Base-by-base conservation (phyloP, 2,113 vertebrate species). In the Triplophysa tibetana region DNA sequence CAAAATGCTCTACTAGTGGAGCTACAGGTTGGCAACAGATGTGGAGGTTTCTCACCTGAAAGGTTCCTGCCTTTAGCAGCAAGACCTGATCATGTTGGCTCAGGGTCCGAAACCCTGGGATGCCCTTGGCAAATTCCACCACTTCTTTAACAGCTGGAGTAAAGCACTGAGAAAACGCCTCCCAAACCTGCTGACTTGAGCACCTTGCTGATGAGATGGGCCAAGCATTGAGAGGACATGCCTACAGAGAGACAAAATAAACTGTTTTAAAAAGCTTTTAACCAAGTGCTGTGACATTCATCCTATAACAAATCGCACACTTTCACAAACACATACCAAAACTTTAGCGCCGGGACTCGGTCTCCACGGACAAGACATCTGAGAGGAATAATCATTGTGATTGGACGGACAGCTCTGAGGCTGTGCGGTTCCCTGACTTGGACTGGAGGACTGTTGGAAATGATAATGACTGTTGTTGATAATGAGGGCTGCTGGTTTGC, bases 81-180 rank as follows among this genome's bases (percentile, higher is more conserved):
- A 93, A 92, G 85, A 94, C 92, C 77, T 94, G 93, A 87, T 94
- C 93, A 12, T 93, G 91, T 77, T 94, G 93, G 87, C 92, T 90
- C 8, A 94, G 92, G 73, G 88, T 88, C 83, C 91, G 92, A 81
- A 94, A 94, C 65, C 93, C 93, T 10, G 93, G 93, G 74, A 94
- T 94, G 68, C 93, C 93, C 78, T 93, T 93, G 52, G 93, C 93
- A 79, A 94, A 94, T 84, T 93, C 93, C 16, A 94, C 93, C 75
- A 94, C 93, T 83, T 94, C 93, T 48, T 89, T 91, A 68, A 94
- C 93, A 29, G 93, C 93, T 45, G 93, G 93, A 24, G 93, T 94
- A 83, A 94, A 94, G 83, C 92, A 93, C 84, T 92, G 90, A 24
- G 93, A 94, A 83, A 94, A 94, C 64, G 92, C 90, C 64, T 93